Percentiles rank a stretch among this genome's conserved stretches.
Evolutionary conservation across 2,113 vertebrate genomes (phyloP).

Genomic region (Barnardius zonarius): DNA sequence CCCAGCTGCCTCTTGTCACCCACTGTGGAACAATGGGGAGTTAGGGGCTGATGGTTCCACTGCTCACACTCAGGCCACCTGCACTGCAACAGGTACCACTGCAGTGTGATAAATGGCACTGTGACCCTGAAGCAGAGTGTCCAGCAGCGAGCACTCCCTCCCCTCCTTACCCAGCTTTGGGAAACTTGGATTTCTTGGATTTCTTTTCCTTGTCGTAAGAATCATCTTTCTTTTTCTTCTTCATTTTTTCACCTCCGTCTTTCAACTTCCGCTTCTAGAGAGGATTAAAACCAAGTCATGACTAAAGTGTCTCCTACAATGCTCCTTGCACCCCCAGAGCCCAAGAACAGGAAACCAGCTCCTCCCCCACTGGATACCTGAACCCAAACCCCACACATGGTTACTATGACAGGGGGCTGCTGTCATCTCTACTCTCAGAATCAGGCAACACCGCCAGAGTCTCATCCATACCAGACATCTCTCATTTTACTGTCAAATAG

Average conservation of each 20-base stretch:
- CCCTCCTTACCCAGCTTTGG: slow-evolving; percentile 80
- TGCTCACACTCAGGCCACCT: neutral
- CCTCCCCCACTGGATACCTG: neutral
- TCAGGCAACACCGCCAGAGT: neutral
- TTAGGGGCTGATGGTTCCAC: neutral
- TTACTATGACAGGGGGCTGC: neutral
- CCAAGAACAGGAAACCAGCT: neutral
- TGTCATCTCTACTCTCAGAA: neutral
- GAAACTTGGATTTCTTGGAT: slow-evolving; percentile 76
- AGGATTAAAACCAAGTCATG: slow-evolving; percentile 43
- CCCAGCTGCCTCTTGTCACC: neutral
- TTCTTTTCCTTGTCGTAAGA: slow-evolving; percentile 79
- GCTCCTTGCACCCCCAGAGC: neutral
- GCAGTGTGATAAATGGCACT: neutral
- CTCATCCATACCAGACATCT: neutral
- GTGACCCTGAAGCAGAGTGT: neutral
- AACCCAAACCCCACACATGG: neutral
- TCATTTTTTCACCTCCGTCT: slow-evolving; percentile 77
- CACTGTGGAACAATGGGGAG: rapidly evolving
- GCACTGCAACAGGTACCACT: neutral
- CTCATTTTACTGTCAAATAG: neutral
- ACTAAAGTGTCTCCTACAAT: neutral
- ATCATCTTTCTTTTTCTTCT: slow-evolving; percentile 82
- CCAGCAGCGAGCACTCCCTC: neutral
- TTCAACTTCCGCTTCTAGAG: slow-evolving; percentile 85